Conservation (phyloP, 2,113 vertebrate genomes). For the Clinocottus analis region DNA sequence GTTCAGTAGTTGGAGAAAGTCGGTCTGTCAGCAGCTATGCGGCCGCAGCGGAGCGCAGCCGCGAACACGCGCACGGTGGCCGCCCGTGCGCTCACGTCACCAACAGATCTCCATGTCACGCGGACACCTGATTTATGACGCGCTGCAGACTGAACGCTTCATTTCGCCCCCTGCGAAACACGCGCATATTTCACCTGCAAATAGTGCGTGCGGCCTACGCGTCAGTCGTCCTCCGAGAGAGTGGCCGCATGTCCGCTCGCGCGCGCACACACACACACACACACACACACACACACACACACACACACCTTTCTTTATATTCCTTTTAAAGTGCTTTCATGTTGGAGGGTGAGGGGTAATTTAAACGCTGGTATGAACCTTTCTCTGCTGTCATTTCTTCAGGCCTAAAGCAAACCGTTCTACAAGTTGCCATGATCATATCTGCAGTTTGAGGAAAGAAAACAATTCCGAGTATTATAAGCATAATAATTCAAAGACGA, state of each 20-base stretch:
- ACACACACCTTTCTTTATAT: not conserved
- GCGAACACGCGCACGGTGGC: conserved; percentile 38
- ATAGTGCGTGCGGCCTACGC: conserved; percentile 50
- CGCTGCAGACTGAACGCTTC: conserved; percentile 65
- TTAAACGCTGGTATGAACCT: not conserved
- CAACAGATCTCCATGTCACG: conserved; percentile 66
- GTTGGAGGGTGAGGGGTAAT: not conserved
- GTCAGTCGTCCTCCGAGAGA: conserved; percentile 34
- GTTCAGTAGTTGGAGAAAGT: not conserved
- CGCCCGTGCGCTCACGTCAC: conserved; percentile 68
- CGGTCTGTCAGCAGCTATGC: conserved; percentile 48
- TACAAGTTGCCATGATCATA: not conserved
- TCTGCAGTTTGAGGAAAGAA: no score
- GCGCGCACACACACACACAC: not conserved
- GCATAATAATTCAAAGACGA: not conserved
- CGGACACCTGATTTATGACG: conserved; percentile 76
- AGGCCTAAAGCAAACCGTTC: not conserved
- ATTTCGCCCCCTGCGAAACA: conserved; percentile 69
- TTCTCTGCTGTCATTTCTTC: not conserved
- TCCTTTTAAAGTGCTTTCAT: not conserved
- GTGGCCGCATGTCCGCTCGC: not conserved
- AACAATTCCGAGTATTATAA: not conserved
- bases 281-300: conserved; percentile 5
- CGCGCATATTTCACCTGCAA: conserved; percentile 72
- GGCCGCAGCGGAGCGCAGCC: conserved; percentile 42